Conservation (phyloP, 92 coral and sea anemone genomes). For the Siderastrea radians region DNA sequence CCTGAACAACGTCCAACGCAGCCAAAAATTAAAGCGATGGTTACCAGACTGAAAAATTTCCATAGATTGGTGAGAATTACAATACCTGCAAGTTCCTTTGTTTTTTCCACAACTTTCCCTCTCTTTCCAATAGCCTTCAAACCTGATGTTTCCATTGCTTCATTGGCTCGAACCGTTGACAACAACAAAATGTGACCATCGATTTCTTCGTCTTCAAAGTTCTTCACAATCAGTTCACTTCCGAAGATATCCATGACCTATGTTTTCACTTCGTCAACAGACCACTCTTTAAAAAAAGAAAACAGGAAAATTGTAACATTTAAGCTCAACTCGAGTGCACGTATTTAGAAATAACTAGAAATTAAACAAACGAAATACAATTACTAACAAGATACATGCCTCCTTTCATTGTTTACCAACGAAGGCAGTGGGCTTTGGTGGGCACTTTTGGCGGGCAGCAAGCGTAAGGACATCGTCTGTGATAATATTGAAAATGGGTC, state of each 20-base stretch:
- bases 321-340: neutral
- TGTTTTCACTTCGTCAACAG: constrained; percentile 39
- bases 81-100: constrained; percentile 45
- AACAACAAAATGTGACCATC: constrained; percentile 46
- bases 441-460: neutral
- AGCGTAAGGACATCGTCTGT: neutral
- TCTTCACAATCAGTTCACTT: constrained; percentile 25
- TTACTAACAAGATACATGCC: constrained; percentile 37
- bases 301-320: neutral
- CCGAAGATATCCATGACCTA: constrained; percentile 23
- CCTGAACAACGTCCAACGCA: neutral
- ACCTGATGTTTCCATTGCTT: constrained; percentile 40
- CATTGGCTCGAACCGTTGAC: constrained; percentile 12
- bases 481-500: constrained; percentile 9
- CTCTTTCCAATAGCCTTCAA: constrained; percentile 23
- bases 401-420: constrained; percentile 4
- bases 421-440: constrained; percentile 30
- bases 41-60: neutral
- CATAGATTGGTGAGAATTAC: neutral
- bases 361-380: constrained; percentile 12
- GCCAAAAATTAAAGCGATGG: neutral
- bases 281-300: constrained; percentile 32
- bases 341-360: neutral
- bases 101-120: constrained; percentile 24
- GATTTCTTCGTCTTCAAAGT: constrained; percentile 47